phyloP scores from a whole-genome alignment of 2,113 vertebrate species.

The Tylochromis polylepis region DNA sequence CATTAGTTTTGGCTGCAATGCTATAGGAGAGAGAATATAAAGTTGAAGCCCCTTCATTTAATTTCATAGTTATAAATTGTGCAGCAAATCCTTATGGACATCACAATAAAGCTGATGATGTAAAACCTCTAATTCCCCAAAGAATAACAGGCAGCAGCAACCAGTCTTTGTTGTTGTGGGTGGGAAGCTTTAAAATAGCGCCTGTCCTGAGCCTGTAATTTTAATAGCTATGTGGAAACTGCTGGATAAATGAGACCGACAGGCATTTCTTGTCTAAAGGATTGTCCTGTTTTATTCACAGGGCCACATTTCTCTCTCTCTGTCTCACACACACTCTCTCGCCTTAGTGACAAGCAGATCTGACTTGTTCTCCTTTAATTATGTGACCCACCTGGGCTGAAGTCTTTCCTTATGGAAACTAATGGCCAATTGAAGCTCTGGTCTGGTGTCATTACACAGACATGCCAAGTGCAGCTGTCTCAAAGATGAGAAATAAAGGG shows the following conservation, averaged over 20 bases:
- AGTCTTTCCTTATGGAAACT: constrained; percentile 50
- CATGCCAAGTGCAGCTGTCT: constrained; percentile 41
- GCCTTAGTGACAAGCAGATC: constrained; percentile 28
- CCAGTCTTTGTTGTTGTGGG: constrained; percentile 39
- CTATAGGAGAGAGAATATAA: background rate
- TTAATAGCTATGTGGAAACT: constrained; percentile 37
- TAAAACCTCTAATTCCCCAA: constrained; percentile 42
- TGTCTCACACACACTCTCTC: background rate
- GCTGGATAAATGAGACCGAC: constrained; percentile 41
- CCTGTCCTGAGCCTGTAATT: constrained; percentile 38
- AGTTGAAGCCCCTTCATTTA: background rate
- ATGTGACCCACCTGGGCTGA: constrained; percentile 47
- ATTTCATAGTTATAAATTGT: constrained; percentile 18
- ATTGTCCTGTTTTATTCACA: constrained; percentile 22
- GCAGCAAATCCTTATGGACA: constrained; percentile 38
- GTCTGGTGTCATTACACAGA: constrained; percentile 48
- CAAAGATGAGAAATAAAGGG: constrained; percentile 16
- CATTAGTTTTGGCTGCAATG: background rate
- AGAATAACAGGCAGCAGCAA: constrained; percentile 24
- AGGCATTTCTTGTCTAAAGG: constrained; percentile 27
- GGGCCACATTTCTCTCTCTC: background rate
- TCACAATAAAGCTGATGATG: constrained; percentile 43
- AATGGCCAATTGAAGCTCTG: constrained; percentile 64
- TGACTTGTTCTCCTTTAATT: constrained; percentile 64
- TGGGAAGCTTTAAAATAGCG: constrained; percentile 58